A percentile compares a stretch with the other conserved stretches of the same genome.
Conservation (phyloP, 2,113 vertebrate genomes). For the Prionailurus viverrinus region DNA sequence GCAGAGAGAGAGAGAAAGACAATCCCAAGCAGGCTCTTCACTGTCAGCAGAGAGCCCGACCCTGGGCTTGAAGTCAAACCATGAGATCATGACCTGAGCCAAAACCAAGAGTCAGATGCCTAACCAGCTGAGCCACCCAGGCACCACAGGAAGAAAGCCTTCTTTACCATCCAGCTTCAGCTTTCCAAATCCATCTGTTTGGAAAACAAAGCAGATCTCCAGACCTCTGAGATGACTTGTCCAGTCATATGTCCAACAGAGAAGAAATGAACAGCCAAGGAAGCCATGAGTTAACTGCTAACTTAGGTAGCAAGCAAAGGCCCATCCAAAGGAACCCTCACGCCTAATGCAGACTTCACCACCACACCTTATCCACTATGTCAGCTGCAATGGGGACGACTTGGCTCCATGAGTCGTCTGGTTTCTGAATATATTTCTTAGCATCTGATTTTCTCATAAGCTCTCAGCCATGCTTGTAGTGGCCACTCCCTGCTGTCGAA, state of each 20-base stretch:
- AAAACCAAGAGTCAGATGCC: too few relatives aligned
- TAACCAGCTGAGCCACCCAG: too few relatives aligned
- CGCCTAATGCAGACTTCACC: background rate
- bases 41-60: too few relatives aligned
- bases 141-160: background rate
- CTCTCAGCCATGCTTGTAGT: background rate
- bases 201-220: background rate
- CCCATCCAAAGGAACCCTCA: background rate
- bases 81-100: too few relatives aligned
- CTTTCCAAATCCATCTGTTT: background rate
- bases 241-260: background rate
- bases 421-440: background rate
- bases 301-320: background rate
- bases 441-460: background rate
- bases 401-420: too few relatives aligned
- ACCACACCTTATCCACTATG: background rate
- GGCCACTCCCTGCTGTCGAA: background rate
- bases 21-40: too few relatives aligned
- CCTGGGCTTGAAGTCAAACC: too few relatives aligned
- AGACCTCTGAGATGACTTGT: background rate
- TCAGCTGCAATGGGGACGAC: background rate
- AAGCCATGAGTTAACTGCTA: background rate
- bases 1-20: too few relatives aligned
- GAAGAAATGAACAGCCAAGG: background rate
- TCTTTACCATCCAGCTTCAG: background rate